Conservation (phyloP, 2,113 vertebrate species). For the Apodemus sylvaticus region DNA sequence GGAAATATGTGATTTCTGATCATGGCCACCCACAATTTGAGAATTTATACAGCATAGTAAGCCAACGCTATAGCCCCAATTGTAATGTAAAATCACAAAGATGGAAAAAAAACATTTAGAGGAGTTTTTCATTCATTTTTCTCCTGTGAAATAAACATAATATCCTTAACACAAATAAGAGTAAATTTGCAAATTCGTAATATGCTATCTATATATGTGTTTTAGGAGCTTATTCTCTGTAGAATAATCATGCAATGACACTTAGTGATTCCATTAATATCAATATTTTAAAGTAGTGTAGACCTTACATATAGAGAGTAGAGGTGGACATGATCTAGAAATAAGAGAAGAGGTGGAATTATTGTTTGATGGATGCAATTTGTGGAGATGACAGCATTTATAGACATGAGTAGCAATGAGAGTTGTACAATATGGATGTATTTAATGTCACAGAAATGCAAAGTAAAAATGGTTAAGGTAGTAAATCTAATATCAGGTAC, state of each 20-base stretch:
- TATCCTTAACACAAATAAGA: background rate
- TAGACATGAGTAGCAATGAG: background rate
- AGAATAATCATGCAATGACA: too few species aligned
- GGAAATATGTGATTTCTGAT: too few species aligned
- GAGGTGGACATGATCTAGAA: background rate
- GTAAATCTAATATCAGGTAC: background rate
- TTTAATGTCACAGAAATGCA: background rate
- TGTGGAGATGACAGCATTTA: background rate
- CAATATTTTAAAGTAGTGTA: too few species aligned
- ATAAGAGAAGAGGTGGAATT: background rate
- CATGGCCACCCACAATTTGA: too few species aligned
- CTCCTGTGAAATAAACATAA: background rate
- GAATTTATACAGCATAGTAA: background rate
- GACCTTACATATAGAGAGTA: background rate
- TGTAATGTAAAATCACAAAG: background rate
- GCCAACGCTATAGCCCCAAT: background rate
- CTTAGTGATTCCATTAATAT: too few species aligned
- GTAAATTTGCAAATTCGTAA: background rate
- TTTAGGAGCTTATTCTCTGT: too few species aligned
- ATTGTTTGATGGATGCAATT: background rate
- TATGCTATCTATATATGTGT: background rate
- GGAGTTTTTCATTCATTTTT: background rate
- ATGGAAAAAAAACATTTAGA: background rate
- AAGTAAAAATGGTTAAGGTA: background rate
- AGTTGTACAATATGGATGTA: background rate